Percentiles rank a stretch among this genome's conserved stretches.
These are phyloP conservation scores for Drosophila ercepeae DNA, from an alignment of 1,140 invertebrate genomes.

Conservation along the genomic window DNA sequence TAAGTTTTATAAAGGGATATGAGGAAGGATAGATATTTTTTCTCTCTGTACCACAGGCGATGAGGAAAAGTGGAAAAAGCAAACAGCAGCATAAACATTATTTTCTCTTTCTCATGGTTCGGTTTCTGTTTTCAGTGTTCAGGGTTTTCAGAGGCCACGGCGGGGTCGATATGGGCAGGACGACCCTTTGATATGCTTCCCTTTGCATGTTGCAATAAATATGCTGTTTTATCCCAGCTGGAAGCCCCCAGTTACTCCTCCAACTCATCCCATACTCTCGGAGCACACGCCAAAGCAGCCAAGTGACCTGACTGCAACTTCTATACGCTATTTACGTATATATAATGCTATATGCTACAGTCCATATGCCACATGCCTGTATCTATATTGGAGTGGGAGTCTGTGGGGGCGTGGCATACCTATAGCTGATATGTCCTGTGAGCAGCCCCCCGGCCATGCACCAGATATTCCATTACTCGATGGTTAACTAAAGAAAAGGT, in stretches of 20 bases:
- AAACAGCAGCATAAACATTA: slow-evolving; percentile 80
- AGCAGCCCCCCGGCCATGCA: slow-evolving; percentile 11
- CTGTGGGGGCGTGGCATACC: background rate
- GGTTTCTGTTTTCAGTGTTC: slow-evolving; percentile 45
- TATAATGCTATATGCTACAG: slow-evolving; percentile 8
- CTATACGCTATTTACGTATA: background rate
- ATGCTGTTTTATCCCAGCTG: slow-evolving; percentile 74
- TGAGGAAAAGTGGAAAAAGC: slow-evolving; percentile 73
- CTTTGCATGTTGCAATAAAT: slow-evolving; percentile 81
- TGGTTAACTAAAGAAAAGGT: slow-evolving; percentile 23
- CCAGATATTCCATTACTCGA: background rate
- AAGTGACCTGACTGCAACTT: slow-evolving; percentile 31
- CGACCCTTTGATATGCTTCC: slow-evolving; percentile 73
- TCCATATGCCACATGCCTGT: slow-evolving; percentile 5
- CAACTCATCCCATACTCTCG: slow-evolving; percentile 4
- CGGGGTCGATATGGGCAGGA: slow-evolving; percentile 37
- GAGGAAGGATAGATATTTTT: background rate
- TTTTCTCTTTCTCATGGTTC: slow-evolving; percentile 68
- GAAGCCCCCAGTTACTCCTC: slow-evolving; percentile 10
- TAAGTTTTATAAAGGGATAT: too few relatives aligned
- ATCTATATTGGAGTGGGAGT: slow-evolving; percentile 2
- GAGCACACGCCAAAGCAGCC: slow-evolving; percentile 32
- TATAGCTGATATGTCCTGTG: slow-evolving; percentile 29
- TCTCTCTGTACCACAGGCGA: slow-evolving; percentile 10
- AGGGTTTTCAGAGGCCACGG: slow-evolving; percentile 2